Evolutionary conservation across 2,888 invertebrate species (phyloP).

Genomic region (Aspidiotus destructor): DNA sequence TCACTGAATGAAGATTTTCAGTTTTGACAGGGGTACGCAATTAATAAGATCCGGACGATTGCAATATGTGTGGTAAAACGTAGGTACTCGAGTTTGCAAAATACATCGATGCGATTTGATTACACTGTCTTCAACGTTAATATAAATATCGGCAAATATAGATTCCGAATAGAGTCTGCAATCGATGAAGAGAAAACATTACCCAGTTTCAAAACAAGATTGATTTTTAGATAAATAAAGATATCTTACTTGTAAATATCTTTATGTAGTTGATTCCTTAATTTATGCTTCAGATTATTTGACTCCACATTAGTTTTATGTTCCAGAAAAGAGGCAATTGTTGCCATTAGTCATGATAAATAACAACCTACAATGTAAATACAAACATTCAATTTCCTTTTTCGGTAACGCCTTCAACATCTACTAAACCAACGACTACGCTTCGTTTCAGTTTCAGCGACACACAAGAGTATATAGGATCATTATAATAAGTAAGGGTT

Average conservation of each 20-base stretch:
- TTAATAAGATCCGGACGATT: slow-evolving; percentile 25
- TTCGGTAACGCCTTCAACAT: no score
- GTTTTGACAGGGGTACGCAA: slow-evolving; percentile 17
- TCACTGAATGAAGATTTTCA: slow-evolving; percentile 24
- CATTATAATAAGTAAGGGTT: no score
- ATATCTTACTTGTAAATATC: slow-evolving; percentile 23
- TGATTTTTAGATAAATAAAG: not conserved
- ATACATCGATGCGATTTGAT: slow-evolving; percentile 28
- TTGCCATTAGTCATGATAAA: slow-evolving; percentile 31
- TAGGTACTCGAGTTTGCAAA: slow-evolving; percentile 26
- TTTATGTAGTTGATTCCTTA: slow-evolving; percentile 18
- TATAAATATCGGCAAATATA: slow-evolving; percentile 24
- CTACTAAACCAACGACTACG: no score
- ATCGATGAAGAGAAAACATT: not conserved
- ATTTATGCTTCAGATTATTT: slow-evolving; percentile 19
- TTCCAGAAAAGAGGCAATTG: slow-evolving; percentile 24
- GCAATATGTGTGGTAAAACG: slow-evolving; percentile 26
- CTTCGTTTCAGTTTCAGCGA: no score
- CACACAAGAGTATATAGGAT: no score
- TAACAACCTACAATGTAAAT: slow-evolving; percentile 8
- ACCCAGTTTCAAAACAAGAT: not conserved
- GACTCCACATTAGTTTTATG: slow-evolving; percentile 20
- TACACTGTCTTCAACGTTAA: slow-evolving; percentile 23
- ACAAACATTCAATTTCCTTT: not conserved
- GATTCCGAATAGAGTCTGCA: slow-evolving; percentile 27